Percentiles rank a stretch among this genome's conserved stretches.
These are phyloP conservation scores for Dysmachus trigonus DNA, from an alignment of 2,888 invertebrate genomes.

Conservation along the genomic window DNA sequence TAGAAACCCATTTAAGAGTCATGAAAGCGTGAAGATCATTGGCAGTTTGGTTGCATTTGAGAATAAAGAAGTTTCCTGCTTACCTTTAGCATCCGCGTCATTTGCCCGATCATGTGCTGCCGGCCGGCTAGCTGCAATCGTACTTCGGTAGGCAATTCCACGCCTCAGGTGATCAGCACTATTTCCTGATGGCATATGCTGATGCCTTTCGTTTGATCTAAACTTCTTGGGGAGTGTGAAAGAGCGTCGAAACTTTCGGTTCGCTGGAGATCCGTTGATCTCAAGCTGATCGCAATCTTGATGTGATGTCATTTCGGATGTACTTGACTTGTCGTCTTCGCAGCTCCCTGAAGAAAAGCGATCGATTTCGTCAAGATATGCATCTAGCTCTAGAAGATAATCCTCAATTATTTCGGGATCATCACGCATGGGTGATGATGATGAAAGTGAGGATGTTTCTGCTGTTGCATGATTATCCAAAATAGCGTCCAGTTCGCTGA, in stretches of 20 bases:
- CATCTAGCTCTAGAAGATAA: slow-evolving; percentile 67
- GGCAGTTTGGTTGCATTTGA: neutral
- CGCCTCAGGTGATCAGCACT: slow-evolving; percentile 31
- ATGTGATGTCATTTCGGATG: neutral
- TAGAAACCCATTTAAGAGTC: slow-evolving; percentile 6
- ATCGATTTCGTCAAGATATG: slow-evolving; percentile 66
- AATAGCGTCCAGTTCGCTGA: slow-evolving; percentile 60
- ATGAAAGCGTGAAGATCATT: slow-evolving; percentile 38
- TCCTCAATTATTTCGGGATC: slow-evolving; percentile 62
- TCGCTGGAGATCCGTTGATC: neutral
- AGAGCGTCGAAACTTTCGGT: slow-evolving; percentile 21
- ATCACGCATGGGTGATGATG: slow-evolving; percentile 28
- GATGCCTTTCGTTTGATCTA: neutral
- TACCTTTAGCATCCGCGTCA: slow-evolving; percentile 23
- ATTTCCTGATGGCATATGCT: neutral
- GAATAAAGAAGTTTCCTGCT: neutral
- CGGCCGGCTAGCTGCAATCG: slow-evolving; percentile 33
- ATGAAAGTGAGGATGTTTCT: slow-evolving; percentile 17
- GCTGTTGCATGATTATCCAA: slow-evolving; percentile 51
- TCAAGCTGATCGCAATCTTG: neutral
- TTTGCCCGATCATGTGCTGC: neutral
- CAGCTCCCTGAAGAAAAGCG: neutral
- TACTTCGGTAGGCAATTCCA: slow-evolving; percentile 45
- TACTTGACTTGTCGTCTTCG: slow-evolving; percentile 27
- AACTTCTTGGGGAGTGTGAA: slow-evolving; percentile 45